phyloP scores from a whole-genome alignment of 1,140 invertebrate species.

The Xylocopa sonorina region DNA sequence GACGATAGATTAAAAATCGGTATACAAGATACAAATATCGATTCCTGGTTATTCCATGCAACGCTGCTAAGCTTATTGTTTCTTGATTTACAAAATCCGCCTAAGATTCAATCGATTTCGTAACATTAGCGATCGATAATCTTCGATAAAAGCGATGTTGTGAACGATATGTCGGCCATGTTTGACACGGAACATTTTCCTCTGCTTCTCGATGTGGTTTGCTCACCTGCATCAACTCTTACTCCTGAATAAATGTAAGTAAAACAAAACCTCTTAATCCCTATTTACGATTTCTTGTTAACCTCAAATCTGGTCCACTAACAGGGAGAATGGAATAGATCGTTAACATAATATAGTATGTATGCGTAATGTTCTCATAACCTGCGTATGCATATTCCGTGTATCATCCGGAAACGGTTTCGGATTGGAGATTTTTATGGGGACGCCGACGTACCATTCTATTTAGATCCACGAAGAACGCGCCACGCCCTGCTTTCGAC shows the following conservation, averaged over 20 bases:
- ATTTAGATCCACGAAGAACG: slow-evolving; percentile 47
- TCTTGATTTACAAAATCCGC: background rate
- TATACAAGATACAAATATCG: background rate
- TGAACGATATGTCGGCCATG: background rate
- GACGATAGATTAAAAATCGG: background rate
- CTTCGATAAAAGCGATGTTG: background rate
- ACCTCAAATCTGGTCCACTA: background rate
- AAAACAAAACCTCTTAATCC: background rate
- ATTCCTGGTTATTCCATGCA: background rate
- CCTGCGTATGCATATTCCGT: background rate
- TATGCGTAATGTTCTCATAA: background rate
- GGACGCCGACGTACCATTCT: slow-evolving; percentile 4
- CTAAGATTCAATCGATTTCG: background rate
- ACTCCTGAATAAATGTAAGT: background rate
- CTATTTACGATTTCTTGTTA: background rate
- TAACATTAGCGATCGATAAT: slow-evolving; percentile 3
- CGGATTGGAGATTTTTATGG: slow-evolving; percentile 12
- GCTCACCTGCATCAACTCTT: too few species aligned
- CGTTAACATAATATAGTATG: background rate
- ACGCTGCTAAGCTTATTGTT: background rate
- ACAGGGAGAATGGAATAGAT: background rate
- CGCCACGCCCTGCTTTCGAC: slow-evolving; percentile 76
- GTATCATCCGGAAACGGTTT: background rate
- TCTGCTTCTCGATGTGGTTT: too few species aligned
- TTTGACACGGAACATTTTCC: background rate